Base-by-base conservation (phyloP, 2,797 vertebrate genomes). In the Centropyge bicolor region DNA sequence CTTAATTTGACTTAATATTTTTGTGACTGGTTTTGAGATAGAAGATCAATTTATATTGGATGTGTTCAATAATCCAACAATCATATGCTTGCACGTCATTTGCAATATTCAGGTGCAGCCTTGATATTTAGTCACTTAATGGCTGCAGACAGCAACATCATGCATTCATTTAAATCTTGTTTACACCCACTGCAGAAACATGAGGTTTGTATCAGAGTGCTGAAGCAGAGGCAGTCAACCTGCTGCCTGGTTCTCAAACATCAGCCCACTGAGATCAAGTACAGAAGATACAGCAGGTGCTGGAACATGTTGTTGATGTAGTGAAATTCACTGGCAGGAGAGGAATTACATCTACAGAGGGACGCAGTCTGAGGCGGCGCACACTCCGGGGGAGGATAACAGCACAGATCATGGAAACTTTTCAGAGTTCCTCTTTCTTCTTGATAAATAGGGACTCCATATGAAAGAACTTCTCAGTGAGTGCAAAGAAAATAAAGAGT, bases 241-340 rank as follows among this genome's bases (percentile, higher is more conserved):
- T 38, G 49, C 38, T 80, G 66, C 59, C 13, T 36, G 13, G 40
- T 45, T 65, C 43, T 76, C 19, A 51, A 22, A 8, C 49, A 56
- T 35, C 19, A 65, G 11, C 54, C 49, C 65, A 62, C 38, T 43
- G 62, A 72, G 45, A 74, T 74, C 8, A 57, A 52, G 35, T 19
- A 49, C 48, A 67, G 31, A 38, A 51, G 40, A 54, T 72, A 35
- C 8, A n/a, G 51, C 38, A 55, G 68, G 52, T 64, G 62, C n/a
- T 55, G 20, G 68, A 70, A 62, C 75, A 65, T 36, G 60, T 27
- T 69, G 71, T 70, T 70, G 59, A 59, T 86, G 48, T 13, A 46
- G 56, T 65, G 40, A 57, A 65, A 43, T 65, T 57, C 16, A n/a
- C 19, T 67, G 65, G 66, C 45, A 52, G 38, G 38, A 69, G 45